Conservation (phyloP, 2,888 invertebrate genomes). For the Epirrita christyi region DNA sequence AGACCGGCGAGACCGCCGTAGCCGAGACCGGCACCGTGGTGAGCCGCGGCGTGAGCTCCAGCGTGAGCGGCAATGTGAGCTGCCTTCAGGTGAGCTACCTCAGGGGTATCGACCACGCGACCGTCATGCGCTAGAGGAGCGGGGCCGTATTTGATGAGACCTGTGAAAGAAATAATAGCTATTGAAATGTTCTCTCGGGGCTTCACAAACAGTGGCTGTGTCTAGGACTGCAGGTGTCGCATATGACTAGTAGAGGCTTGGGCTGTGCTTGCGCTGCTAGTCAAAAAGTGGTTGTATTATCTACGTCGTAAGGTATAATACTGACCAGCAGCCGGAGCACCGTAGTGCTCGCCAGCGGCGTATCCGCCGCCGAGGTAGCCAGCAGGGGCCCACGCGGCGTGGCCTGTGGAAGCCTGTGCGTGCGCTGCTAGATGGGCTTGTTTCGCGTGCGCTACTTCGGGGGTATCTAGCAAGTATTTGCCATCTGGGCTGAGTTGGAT, state of each 20-base stretch:
- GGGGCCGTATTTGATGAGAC: conserved; percentile 80
- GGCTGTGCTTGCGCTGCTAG: no score
- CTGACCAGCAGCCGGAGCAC: conserved; percentile 77
- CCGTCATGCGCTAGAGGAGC: conserved; percentile 81
- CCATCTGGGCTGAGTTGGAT: conserved; percentile 81
- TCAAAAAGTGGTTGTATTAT: no score
- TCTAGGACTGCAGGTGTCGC: no score
- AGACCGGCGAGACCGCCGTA: conserved; percentile 49
- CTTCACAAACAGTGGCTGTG: no score
- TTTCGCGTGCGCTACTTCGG: conserved; percentile 81
- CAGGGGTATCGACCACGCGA: conserved; percentile 80
- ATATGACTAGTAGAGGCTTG: no score
- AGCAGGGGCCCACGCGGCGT: conserved; percentile 78
- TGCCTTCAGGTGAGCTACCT: conserved; percentile 84
- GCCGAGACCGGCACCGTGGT: conserved; percentile 50
- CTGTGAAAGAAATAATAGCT: conserved; percentile 45
- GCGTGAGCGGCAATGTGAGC: conserved; percentile 81
- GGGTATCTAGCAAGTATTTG: conserved; percentile 81
- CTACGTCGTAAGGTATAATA: conserved; percentile 2
- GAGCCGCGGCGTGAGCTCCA: conserved; percentile 63
- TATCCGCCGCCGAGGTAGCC: conserved; percentile 61
- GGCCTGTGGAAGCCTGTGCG: conserved; percentile 74
- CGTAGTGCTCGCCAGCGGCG: conserved; percentile 66
- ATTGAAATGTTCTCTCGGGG: no score
- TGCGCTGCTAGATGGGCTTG: conserved; percentile 78